phyloP scores from a whole-genome alignment of 1,140 invertebrate species.

The Cyrtorhinus lividipennis region DNA sequence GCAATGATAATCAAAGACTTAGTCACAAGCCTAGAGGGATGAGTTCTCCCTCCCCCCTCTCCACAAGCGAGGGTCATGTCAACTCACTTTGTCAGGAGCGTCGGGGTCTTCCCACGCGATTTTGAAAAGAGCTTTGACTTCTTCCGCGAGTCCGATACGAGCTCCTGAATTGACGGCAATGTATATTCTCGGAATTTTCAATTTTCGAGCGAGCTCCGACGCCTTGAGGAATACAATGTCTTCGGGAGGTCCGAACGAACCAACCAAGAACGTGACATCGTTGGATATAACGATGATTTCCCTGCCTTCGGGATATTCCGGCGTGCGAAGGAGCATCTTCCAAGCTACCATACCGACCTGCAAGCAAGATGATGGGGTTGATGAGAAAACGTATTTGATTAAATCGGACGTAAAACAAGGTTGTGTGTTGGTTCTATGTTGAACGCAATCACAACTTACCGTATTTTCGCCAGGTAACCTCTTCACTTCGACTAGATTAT shows the following conservation, averaged over 20 bases:
- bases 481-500: slow-evolving; percentile 69
- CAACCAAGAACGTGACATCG: slow-evolving; percentile 87
- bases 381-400: not conserved
- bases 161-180: slow-evolving; percentile 95
- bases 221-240: slow-evolving; percentile 84
- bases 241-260: slow-evolving; percentile 93
- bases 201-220: slow-evolving; percentile 68
- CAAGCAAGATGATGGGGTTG: too few relatives aligned
- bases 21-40: too few relatives aligned
- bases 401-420: not conserved
- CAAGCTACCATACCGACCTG: slow-evolving; percentile 96
- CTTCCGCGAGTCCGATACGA: slow-evolving; percentile 91
- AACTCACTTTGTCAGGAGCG: slow-evolving; percentile 65
- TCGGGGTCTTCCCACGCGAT: slow-evolving; percentile 85
- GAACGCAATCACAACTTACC: too few relatives aligned
- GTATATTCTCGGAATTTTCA: slow-evolving; percentile 85
- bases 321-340: slow-evolving; percentile 82
- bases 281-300: slow-evolving; percentile 94
- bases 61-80: too few relatives aligned
- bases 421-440: slow-evolving; percentile 13
- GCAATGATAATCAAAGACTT: too few relatives aligned
- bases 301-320: slow-evolving; percentile 86
- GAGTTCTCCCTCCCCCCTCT: too few relatives aligned
- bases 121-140: slow-evolving; percentile 81
- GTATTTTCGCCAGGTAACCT: slow-evolving; percentile 90